A percentile compares a stretch with the other conserved stretches of the same genome.
Conservation (phyloP, 2,797 vertebrate species). For the Myripristis jacobus region DNA sequence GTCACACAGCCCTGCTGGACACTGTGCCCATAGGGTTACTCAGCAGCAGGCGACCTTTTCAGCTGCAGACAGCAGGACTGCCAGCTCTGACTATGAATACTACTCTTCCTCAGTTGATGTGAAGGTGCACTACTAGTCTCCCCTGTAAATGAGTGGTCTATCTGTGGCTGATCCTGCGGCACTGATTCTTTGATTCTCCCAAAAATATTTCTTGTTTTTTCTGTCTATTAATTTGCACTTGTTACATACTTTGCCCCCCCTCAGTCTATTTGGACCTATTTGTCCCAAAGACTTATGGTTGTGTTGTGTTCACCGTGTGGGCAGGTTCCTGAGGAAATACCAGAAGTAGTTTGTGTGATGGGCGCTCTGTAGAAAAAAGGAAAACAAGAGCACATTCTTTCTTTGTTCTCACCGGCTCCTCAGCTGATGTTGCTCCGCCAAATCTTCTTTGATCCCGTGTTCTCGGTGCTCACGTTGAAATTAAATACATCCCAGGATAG, state of each 20-base stretch:
- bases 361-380: slow-evolving; percentile 39
- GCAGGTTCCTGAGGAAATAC: slow-evolving; percentile 75
- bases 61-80: slow-evolving; percentile 37
- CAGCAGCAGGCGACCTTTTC: slow-evolving; percentile 68
- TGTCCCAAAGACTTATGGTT: slow-evolving; percentile 19
- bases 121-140: neutral
- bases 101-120: neutral
- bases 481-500: slow-evolving; percentile 31
- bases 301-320: slow-evolving; percentile 68
- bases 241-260: neutral
- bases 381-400: slow-evolving; percentile 18
- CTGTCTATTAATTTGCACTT: neutral
- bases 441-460: slow-evolving; percentile 54
- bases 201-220: too few relatives aligned
- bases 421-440: slow-evolving; percentile 37
- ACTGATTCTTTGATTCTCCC: slow-evolving; percentile 33
- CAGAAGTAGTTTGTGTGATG: slow-evolving; percentile 40
- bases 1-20: slow-evolving; percentile 34
- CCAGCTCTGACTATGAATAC: slow-evolving; percentile 32
- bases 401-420: slow-evolving; percentile 56
- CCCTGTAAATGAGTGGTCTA: slow-evolving; percentile 42
- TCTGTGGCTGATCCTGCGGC: too few relatives aligned
- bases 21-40: slow-evolving; percentile 69
- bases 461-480: slow-evolving; percentile 33
- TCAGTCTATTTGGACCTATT: slow-evolving; percentile 21